Base-by-base conservation (phyloP, 2,888 invertebrate species). In the Synanthedon formicaeformis region DNA sequence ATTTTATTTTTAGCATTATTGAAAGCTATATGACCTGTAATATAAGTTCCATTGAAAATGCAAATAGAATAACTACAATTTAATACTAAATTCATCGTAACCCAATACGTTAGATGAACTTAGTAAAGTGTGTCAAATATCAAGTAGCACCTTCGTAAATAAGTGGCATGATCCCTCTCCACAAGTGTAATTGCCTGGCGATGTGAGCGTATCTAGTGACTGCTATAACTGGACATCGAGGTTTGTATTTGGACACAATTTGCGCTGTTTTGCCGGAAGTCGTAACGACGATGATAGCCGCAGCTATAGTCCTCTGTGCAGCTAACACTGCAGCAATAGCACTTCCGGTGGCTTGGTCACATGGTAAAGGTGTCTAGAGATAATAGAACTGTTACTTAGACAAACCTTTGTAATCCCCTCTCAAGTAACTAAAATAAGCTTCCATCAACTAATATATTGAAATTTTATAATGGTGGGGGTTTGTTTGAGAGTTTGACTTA, bases 271-370 rank as follows among this genome's bases (percentile, higher is more conserved):
- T 75, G 1, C 89, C 90, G 0, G 88, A 84, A 0, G 92, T 91
- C 3, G 93, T 92, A 50, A 92, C 82, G 3, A 91, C 89, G 16
- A 94, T 77, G 41, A 94, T 93, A 1, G 91, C 92, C 0, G 91
- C 88, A 0, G 93, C 93, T 59, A 91, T 88, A 51, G 89, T 88
- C 57, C 92, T 90, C 60, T 93, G 89, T 0, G 95, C 92, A 4
- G 94, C 92, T 57, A 94, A 89, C 0, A 93, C 93, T 6, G 92
- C 93, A 0, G 94, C 91, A 52, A 95, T 86, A 11, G 93, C 92
- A 5, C 93, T 86, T 0, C 92, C 91, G 51, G 92, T 92, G 1
- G 91, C 87, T 60, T 92, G 90, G 63, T 93, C 92, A 16, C 91
- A 89, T 2, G 90, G 89, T 10, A 87, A 64, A 23, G 70, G 64